Conservation (phyloP, 2,113 vertebrate genomes). For the Pao palembangensis region DNA sequence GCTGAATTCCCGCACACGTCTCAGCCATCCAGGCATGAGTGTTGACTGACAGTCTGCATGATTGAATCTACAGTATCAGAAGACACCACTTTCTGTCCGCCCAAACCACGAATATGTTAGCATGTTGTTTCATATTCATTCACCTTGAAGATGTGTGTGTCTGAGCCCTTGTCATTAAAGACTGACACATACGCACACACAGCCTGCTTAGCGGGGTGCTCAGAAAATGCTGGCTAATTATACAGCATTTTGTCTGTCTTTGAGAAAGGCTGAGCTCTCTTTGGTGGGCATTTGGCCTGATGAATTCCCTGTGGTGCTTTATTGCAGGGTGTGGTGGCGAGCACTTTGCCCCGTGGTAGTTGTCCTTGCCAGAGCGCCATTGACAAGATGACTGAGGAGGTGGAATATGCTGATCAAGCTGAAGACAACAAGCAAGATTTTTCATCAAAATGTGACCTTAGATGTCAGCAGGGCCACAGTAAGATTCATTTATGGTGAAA, state of each 20-base stretch:
- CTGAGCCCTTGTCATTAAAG: conserved; percentile 60
- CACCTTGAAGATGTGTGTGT: conserved; percentile 69
- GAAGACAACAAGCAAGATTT: conserved; percentile 71
- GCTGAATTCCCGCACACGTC: conserved; percentile 50
- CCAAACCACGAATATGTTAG: conserved; percentile 69
- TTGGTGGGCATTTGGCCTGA: conserved; percentile 66
- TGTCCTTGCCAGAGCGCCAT: conserved; percentile 78
- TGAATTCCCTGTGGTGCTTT: conserved; percentile 66
- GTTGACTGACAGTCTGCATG: conserved; percentile 70
- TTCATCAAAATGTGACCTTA: conserved; percentile 72
- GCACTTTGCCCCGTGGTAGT: conserved; percentile 61
- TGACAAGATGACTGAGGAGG: conserved; percentile 76
- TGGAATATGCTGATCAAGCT: conserved; percentile 75
- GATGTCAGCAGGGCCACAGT: conserved; percentile 72
- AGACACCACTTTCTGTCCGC: conserved; percentile 50
- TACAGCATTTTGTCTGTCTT: conserved; percentile 66
- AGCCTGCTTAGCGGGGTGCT: conserved; percentile 38
- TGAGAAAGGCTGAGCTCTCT: conserved; percentile 48
- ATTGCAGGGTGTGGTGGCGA: conserved; percentile 67
- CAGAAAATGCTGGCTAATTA: conserved; percentile 65
- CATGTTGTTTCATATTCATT: conserved; percentile 73
- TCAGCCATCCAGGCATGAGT: conserved; percentile 44
- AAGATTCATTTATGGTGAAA: conserved; percentile 66
- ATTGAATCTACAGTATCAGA: conserved; percentile 74
- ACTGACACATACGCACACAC: conserved; percentile 46